Evolutionary conservation across 2,888 invertebrate species (phyloP), one percentile per base, ranked within the genome.

Genomic region (Oscheius onirici): DNA sequence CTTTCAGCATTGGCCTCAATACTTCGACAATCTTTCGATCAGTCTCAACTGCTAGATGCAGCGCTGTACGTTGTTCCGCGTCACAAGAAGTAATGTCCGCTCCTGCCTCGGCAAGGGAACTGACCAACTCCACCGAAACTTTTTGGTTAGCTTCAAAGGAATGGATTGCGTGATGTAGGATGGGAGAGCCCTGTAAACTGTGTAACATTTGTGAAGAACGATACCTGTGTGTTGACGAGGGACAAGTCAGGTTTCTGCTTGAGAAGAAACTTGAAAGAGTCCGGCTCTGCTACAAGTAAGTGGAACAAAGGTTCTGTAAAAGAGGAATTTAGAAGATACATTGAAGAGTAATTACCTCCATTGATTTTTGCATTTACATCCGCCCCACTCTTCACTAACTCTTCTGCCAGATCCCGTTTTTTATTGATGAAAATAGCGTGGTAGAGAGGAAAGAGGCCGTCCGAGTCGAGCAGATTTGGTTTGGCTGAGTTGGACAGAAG

Each of bases 391-490:
- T 69, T 51, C 15, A 85, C 61, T 67, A 86, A 43, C 40, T 71
- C 49, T 40, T 79, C 71, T 15, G 83, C 75, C 22, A 84, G 74
- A 24, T 54, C n/a, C 20, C 63, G 24, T 22, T 28, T 46, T 17
- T 51, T 34, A 13, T 8, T 8, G 3, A 28, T 11, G 17, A 61
- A 17, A n/a, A 70, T 34, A n/a, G 54, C 43, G 17, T 70, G 70
- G 46, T 28, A 61, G 11, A 70, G 54, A 6, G 61, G 54, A 11
- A 51, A 51, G 17, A 92, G 90, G 40, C 88, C 92, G 86, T 92
- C 93, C 82, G 91, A 92, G 90, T 93, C 95, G 70, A 92, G 90
- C 79, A 93, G 93, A 90, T 93, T 94, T 88, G 91, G 93, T 89
- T 93, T 93, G 71, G 91, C 92, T 84, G 90, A 91, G 88, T 93